Evolutionary conservation across 30 jellyfish, hydroid and myxozoan genomes (phyloP), one percentile per base, ranked within the genome.

Genomic region (Chironex yamaguchii): DNA sequence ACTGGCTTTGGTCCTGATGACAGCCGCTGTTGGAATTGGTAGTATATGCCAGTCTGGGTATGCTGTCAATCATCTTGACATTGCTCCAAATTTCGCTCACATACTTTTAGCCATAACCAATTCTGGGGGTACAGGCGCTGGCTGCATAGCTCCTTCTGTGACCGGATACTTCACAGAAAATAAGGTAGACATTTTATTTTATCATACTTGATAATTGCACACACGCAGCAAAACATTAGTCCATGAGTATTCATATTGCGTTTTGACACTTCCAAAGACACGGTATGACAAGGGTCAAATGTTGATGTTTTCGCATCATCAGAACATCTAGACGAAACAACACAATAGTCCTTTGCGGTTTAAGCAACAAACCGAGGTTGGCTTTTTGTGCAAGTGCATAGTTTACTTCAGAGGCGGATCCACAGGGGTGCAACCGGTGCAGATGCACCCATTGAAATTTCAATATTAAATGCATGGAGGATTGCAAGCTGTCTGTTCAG

Each of bases 91-190:
- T 22, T 82, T 24, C 51, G 80, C 76, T 4, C 90, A 81, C 49
- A 52, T 82, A 25, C 20, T 82, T 0, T 67, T 82, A 80, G 92
- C 81, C 2, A 0, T 82, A n/a, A 4, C 84, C 23, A 82, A 82
- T 83, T 20, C 80, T 2, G 76, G 28, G 27, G 92, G 92, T 21
- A 82, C 92, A 11, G 34, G 50, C n/a, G 92, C 92, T 22, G 92
- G 92, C 14, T 82, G 92, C 48, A n/a, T 82, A 2, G 28, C 90
- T 34, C 92, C 92, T 1, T 49, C 67, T 0, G 92, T 82, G 0
- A 82, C 85, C 30, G 92, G 92, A 0, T 29, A 62, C 42, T 82
- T 67, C 2, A 82, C 92, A 13, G 36, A 82, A 33, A 83, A 71
- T 33, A 22, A 66, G 32, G 92, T 82, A 82, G 34, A 89, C 36